These are phyloP conservation scores for Dinocampus coccinellae DNA, from an alignment of 2,888 invertebrate genomes.

Conservation along the genomic window DNA sequence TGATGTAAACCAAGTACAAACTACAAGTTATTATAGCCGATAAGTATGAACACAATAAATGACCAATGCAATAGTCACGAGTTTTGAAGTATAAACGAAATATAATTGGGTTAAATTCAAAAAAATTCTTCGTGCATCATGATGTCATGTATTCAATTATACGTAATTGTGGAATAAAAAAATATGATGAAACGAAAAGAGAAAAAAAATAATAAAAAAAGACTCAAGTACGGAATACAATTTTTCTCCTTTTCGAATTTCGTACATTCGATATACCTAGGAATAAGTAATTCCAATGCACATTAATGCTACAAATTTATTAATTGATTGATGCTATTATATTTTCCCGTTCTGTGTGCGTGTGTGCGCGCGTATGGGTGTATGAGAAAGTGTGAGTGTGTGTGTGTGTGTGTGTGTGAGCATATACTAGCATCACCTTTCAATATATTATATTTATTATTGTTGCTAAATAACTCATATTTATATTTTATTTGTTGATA, in stretches of 20 bases:
- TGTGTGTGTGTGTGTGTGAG: background rate
- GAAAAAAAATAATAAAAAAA: background rate
- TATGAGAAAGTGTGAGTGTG: background rate
- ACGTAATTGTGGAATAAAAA: background rate
- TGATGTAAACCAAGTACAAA: constrained; percentile 68
- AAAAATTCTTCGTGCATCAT: background rate
- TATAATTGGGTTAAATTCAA: constrained; percentile 6
- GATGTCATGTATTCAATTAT: background rate
- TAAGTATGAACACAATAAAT: constrained; percentile 63
- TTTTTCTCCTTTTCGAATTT: constrained; percentile 8
- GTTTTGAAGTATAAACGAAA: constrained; percentile 20
- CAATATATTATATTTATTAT: background rate
- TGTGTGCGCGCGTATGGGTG: background rate
- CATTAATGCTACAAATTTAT: background rate
- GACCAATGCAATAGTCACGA: constrained; percentile 64
- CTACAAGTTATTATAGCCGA: constrained; percentile 68
- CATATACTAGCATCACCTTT: background rate
- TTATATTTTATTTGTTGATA: background rate
- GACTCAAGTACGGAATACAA: constrained; percentile 10
- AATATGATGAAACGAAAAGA: background rate
- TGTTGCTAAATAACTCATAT: constrained; percentile 1
- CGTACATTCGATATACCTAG: background rate
- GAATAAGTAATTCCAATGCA: background rate
- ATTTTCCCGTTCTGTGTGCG: background rate
- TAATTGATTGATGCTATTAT: background rate